A percentile compares a stretch with the other conserved stretches of the same genome.
phyloP scores from a whole-genome alignment of 2,797 vertebrate species.

The Sardinella longiceps region DNA sequence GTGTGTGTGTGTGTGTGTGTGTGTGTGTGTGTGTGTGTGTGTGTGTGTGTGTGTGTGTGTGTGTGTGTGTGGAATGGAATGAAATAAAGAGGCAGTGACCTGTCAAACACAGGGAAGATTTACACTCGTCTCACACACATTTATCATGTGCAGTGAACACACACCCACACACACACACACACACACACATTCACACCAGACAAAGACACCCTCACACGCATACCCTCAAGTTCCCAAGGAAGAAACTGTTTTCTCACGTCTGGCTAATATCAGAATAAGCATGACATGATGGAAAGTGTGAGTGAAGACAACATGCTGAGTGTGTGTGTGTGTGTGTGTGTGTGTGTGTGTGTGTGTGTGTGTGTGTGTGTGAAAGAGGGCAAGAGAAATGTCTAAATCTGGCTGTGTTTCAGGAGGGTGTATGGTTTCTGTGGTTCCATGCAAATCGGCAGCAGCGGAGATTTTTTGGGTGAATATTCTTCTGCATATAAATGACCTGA shows the following conservation, averaged over 20 bases:
- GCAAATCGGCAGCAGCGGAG: background rate
- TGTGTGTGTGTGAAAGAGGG: background rate
- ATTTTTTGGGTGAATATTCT: background rate
- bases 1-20: constrained; percentile 17
- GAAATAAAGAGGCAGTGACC: constrained; percentile 11
- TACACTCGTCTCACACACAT: background rate
- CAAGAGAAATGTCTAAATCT: background rate
- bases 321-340: constrained; percentile 12
- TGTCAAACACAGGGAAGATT: background rate
- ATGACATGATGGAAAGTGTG: background rate
- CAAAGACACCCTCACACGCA: background rate
- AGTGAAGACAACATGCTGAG: background rate
- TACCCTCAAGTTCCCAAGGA: background rate
- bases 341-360: constrained; percentile 15
- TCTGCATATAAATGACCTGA: background rate
- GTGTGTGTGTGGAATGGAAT: background rate
- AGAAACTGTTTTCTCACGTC: background rate
- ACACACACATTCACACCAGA: background rate
- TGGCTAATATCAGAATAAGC: background rate
- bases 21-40: constrained; percentile 10
- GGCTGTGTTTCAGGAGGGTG: background rate
- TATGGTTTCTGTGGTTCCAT: background rate
- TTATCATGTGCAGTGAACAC: background rate
- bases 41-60: constrained; percentile 10
- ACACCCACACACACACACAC: background rate